A percentile compares a stretch with the other conserved stretches of the same genome.
phyloP scores from a whole-genome alignment of 2,113 vertebrate species.

The Phylloscopus trochiloides region DNA sequence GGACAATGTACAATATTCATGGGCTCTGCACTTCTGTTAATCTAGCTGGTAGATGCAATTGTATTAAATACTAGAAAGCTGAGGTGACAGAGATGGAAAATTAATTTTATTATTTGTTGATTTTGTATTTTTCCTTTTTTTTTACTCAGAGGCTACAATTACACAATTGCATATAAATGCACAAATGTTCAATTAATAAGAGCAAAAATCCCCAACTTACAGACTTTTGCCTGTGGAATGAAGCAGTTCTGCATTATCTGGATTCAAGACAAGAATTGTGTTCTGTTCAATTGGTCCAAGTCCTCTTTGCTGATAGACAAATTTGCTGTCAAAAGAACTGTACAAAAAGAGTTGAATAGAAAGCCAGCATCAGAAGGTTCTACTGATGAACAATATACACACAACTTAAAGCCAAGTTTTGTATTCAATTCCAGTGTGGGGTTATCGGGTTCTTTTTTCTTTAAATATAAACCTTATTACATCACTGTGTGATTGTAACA shows the following conservation, averaged over 20 bases:
- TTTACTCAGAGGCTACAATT: neutral
- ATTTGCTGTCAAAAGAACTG: conserved; percentile 88
- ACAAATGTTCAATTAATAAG: neutral
- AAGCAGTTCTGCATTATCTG: conserved; percentile 80
- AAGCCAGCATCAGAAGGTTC: neutral
- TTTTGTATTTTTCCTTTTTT: neutral
- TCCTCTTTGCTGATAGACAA: conserved; percentile 85
- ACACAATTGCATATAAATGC: neutral
- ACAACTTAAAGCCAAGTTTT: neutral
- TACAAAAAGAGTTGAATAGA: conserved; percentile 18
- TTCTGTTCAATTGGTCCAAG: conserved; percentile 91
- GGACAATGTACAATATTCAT: neutral
- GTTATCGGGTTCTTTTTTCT: neutral
- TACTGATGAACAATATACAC: neutral
- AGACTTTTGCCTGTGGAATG: conserved; percentile 86
- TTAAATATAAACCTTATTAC: neutral
- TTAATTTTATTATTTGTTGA: neutral
- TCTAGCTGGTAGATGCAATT: neutral
- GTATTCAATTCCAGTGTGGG: neutral
- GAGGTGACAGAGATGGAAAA: neutral
- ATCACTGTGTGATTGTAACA: neutral
- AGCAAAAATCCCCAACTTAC: conserved; percentile 71
- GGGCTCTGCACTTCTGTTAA: neutral
- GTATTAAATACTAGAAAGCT: neutral
- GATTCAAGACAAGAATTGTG: conserved; percentile 87